A percentile compares a stretch with the other conserved stretches of the same genome.
Conservation (phyloP, 2,888 invertebrate species). For the Priocnemis perturbator region DNA sequence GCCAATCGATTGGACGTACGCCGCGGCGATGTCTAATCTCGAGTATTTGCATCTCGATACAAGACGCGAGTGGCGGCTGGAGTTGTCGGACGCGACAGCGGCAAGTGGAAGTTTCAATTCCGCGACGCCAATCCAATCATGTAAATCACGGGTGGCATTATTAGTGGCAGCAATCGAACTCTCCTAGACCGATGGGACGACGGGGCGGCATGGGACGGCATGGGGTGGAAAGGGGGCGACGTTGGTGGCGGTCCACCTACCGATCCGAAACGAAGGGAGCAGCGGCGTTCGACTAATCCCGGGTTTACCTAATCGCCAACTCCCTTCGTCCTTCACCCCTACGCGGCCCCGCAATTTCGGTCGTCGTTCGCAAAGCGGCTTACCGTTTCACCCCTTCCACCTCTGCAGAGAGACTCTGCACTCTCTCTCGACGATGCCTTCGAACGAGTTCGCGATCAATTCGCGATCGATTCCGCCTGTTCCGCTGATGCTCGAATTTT, state of each 20-base stretch:
- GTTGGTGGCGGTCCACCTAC: slow-evolving; percentile 32
- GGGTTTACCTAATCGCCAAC: slow-evolving; percentile 74
- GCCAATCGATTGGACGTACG: slow-evolving; percentile 1
- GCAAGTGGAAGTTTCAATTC: slow-evolving; percentile 70
- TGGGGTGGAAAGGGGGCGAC: slow-evolving; percentile 36
- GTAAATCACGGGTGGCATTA: slow-evolving; percentile 74
- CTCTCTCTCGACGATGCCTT: slow-evolving; percentile 8
- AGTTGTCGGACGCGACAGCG: slow-evolving; percentile 13
- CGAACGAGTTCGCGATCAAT: slow-evolving; percentile 32
- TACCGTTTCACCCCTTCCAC: slow-evolving; percentile 66
- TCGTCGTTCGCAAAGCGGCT: slow-evolving; percentile 71
- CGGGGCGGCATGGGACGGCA: slow-evolving; percentile 10
- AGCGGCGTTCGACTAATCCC: slow-evolving; percentile 71
- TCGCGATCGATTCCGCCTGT: slow-evolving; percentile 33
- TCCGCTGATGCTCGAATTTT: not conserved
- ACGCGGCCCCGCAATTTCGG: slow-evolving; percentile 56
- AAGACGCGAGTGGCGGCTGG: slow-evolving; percentile 32
- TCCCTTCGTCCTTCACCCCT: slow-evolving; percentile 45
- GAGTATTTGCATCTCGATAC: slow-evolving; percentile 51
- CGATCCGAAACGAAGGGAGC: slow-evolving; percentile 55
- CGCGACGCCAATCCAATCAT: slow-evolving; percentile 74
- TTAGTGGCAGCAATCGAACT: slow-evolving; percentile 70
- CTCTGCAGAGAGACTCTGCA: slow-evolving; percentile 34
- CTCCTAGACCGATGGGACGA: slow-evolving; percentile 41
- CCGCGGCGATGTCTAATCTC: slow-evolving; percentile 45